Evolutionary conservation across 2,797 vertebrate genomes (phyloP), one percentile per base, ranked within the genome.

Genomic region (Choloepus didactylus): DNA sequence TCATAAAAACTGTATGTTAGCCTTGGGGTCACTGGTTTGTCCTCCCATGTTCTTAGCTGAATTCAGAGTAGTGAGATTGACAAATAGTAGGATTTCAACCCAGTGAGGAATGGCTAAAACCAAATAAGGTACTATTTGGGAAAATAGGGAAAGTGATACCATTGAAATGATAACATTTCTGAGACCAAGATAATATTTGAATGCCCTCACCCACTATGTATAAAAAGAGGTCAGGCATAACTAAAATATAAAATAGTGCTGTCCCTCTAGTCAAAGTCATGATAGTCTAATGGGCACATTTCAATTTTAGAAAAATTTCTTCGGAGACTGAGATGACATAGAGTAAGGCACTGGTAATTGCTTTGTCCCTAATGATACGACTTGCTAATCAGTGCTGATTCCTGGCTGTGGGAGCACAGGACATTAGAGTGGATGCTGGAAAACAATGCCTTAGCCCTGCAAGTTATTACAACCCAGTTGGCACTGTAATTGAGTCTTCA

Each of bases 311-410:
- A 31, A 51, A 51, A 12, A 25, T 19, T 25, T 8, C 7, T 46
- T 73, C 49, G 12, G 19, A 85, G 1, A 27, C 15, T 79, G 66
- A 73, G 72, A 35, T 35, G 35, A 79, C 67, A 41, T 27, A 41
- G 35, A 46, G 3, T 72, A 12, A 56, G 38, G 46, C 49, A 27
- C 3, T 18, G 2, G 6, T n/a, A 27, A 44, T 1, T 0, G 0
- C 76, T 51, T 56, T 72, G 2, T 11, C 25, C 41, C 23, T 35
- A n/a, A 35, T 41, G 46, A 44, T 16, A 62, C 7, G 6, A 14
- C 35, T 31, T 35, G 54, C 2, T 60, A 7, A 12, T 27, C 18
- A 27, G 16, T 6, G 2, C 10, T 60, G 27, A 12, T 67, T 38
- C 6, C 60, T 18, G 12, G 19, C 2, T 38, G 8, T 19, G 31